phyloP scores from a whole-genome alignment of 2,113 vertebrate genomes.

The Callospermophilus lateralis region DNA sequence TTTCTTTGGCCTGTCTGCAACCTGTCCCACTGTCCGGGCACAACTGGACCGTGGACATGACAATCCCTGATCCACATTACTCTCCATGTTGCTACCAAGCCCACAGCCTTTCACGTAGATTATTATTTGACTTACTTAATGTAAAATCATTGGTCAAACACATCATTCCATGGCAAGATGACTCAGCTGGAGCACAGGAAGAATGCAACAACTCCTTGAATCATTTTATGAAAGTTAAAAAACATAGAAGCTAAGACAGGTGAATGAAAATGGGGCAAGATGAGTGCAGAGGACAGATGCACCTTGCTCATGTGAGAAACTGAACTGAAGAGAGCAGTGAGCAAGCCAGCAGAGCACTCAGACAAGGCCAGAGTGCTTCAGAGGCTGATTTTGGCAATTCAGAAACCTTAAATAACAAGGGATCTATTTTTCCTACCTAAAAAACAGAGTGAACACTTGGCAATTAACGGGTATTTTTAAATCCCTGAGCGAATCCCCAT shows the following conservation, averaged over 20 bases:
- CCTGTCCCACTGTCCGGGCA: too few relatives aligned
- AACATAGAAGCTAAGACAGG: background rate
- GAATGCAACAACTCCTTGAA: background rate
- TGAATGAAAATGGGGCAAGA: background rate
- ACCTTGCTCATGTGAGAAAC: background rate
- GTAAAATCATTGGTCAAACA: background rate
- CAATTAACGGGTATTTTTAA: background rate
- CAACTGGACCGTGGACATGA: too few relatives aligned
- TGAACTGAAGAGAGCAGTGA: background rate
- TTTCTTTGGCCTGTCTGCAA: too few relatives aligned
- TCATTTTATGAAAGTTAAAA: background rate
- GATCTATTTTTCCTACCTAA: background rate
- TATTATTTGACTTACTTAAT: background rate
- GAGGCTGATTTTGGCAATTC: background rate
- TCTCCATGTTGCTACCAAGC: background rate
- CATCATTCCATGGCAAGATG: background rate
- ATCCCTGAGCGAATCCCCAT: background rate
- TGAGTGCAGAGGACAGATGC: background rate
- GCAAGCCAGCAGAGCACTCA: background rate
- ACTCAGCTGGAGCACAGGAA: background rate
- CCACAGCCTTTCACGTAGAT: accelerated
- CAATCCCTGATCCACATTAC: too few relatives aligned
- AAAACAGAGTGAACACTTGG: background rate
- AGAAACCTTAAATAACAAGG: background rate
- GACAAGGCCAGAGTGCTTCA: background rate